Conservation (phyloP, 1,140 invertebrate species). For the Drosophila tristis region DNA sequence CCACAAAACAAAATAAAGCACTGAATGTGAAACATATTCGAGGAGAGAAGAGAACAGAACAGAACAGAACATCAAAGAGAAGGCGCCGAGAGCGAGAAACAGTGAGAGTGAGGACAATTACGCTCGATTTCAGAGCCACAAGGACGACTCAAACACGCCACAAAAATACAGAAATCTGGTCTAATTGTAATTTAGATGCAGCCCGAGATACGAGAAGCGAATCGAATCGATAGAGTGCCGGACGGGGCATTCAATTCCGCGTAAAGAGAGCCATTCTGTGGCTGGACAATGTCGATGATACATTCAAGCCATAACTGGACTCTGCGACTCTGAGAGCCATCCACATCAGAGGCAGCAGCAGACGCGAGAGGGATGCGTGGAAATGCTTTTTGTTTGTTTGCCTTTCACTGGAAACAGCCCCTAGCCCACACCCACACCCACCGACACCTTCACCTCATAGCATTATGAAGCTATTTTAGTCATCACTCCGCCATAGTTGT, state of each 20-base stretch:
- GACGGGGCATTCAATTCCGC: constrained; percentile 53
- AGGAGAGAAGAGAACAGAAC: constrained; percentile 10
- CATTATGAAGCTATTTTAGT: constrained; percentile 75
- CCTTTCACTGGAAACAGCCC: constrained; percentile 67
- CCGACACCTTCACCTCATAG: constrained; percentile 10
- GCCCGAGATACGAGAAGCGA: constrained; percentile 25
- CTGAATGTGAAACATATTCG: constrained; percentile 33
- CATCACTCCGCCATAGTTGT: constrained; percentile 51
- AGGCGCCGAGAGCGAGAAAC: not conserved
- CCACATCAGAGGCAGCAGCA: constrained; percentile 60
- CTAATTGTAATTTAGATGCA: constrained; percentile 76
- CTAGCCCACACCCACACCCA: constrained; percentile 5
- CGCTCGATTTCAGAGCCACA: constrained; percentile 59
- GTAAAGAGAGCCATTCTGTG: not conserved
- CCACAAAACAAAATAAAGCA: constrained; percentile 38
- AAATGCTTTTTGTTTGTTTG: constrained; percentile 56
- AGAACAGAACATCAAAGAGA: constrained; percentile 23
- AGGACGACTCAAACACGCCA: constrained; percentile 31
- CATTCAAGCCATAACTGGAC: constrained; percentile 33
- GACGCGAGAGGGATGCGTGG: not conserved
- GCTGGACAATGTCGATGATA: not conserved
- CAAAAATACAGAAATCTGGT: constrained; percentile 42
- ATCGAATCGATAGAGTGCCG: constrained; percentile 47
- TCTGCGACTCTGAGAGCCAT: constrained; percentile 55
- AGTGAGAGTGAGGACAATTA: constrained; percentile 55